These are phyloP conservation scores for Harpagifer antarcticus DNA, from an alignment of 2,797 vertebrate genomes.

Conservation along the genomic window DNA sequence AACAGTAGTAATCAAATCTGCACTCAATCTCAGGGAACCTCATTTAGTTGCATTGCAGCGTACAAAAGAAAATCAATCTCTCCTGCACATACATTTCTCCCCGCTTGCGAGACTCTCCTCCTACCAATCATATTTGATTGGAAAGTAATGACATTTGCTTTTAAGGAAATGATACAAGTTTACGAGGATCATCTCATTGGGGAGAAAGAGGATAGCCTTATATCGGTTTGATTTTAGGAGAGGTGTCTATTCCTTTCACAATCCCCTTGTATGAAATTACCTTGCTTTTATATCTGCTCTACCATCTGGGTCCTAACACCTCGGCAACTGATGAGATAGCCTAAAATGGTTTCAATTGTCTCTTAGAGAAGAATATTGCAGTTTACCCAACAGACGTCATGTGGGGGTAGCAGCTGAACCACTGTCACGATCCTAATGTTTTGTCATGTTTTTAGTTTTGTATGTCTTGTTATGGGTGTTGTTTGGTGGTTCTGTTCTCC, in stretches of 20 bases:
- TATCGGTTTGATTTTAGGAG: constrained; percentile 57
- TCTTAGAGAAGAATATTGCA: constrained; percentile 50
- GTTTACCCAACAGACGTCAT: constrained; percentile 52
- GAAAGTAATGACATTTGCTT: constrained; percentile 68
- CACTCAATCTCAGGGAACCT: constrained; percentile 32
- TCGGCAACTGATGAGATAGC: constrained; percentile 57
- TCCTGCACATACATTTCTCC: constrained; percentile 27
- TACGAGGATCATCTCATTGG: constrained; percentile 49
- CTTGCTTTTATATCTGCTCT: constrained; percentile 76
- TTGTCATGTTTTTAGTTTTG: too few relatives aligned
- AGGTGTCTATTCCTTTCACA: constrained; percentile 59
- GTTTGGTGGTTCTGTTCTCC: too few relatives aligned
- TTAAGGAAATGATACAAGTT: constrained; percentile 63
- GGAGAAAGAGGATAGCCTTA: constrained; percentile 56
- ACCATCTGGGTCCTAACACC: constrained; percentile 79
- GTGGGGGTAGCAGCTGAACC: constrained; percentile 24
- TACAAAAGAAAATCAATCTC: constrained; percentile 56
- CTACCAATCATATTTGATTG: constrained; percentile 59
- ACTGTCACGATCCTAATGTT: background rate
- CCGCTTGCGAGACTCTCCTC: constrained; percentile 22
- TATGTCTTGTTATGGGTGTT: too few relatives aligned
- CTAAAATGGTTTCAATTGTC: constrained; percentile 67
- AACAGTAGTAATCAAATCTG: constrained; percentile 51
- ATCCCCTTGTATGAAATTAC: constrained; percentile 71
- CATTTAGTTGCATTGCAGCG: constrained; percentile 36